Conservation (phyloP, 2,888 invertebrate genomes). For the Parasteatoda lunata region DNA sequence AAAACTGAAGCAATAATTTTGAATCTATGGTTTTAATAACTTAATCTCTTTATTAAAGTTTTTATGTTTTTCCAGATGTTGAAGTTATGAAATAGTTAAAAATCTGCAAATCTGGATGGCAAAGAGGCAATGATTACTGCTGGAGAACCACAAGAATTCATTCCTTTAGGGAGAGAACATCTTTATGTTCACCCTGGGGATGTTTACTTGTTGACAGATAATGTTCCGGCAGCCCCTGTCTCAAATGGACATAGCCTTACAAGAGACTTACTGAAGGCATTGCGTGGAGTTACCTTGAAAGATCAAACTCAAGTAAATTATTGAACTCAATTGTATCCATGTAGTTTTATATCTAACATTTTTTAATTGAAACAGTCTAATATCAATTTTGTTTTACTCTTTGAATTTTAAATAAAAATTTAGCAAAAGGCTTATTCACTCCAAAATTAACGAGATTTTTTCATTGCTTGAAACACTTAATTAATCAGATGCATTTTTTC, state of each 20-base stretch:
- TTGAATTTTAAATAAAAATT: too few relatives aligned
- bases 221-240: conserved; percentile 25
- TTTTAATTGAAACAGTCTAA: too few relatives aligned
- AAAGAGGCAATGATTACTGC: conserved; percentile 69
- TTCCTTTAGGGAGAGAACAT: conserved; percentile 85
- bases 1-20: too few relatives aligned
- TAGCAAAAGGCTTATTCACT: too few relatives aligned
- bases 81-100: conserved; percentile 15
- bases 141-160: conserved; percentile 82
- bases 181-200: conserved; percentile 61
- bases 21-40: background rate
- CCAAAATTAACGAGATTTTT: too few relatives aligned
- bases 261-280: conserved; percentile 66
- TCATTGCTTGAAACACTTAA: too few relatives aligned
- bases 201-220: conserved; percentile 59
- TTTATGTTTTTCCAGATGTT: background rate
- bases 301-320: conserved; percentile 51
- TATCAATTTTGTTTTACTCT: too few relatives aligned
- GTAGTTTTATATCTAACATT: too few relatives aligned
- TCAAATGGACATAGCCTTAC: conserved; percentile 50
- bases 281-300: conserved; percentile 63
- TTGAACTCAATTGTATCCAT: too few relatives aligned
- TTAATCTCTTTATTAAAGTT: background rate
- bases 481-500: too few relatives aligned
- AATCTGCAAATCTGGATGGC: conserved; percentile 68